These are phyloP conservation scores for Watsonalla binaria DNA, from an alignment of 2,888 invertebrate species.

Conservation along the genomic window DNA sequence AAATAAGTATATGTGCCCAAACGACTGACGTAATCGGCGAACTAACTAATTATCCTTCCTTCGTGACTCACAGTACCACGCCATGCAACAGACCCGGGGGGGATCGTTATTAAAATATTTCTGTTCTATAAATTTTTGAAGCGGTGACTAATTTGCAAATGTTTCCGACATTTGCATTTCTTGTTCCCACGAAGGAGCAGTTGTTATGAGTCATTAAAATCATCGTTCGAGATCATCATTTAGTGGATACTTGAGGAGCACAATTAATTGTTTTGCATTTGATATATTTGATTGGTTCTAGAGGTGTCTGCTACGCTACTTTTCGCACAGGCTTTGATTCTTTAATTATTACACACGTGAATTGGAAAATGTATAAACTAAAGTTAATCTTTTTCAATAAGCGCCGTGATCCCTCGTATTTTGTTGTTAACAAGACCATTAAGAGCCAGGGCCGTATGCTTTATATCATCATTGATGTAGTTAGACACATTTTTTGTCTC, in stretches of 20 bases:
- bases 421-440: constrained; percentile 43
- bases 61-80: constrained; percentile 46
- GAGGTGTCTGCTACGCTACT: too few relatives aligned
- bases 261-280: too few relatives aligned
- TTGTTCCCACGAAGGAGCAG: constrained; percentile 2
- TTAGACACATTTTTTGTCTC: constrained; percentile 46
- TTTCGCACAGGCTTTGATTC: too few relatives aligned
- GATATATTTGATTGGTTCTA: too few relatives aligned
- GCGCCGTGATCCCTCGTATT: constrained; percentile 19
- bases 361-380: too few relatives aligned
- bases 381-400: too few relatives aligned
- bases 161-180: constrained; percentile 34
- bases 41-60: constrained; percentile 48
- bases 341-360: too few relatives aligned
- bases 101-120: constrained; percentile 37
- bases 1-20: constrained; percentile 8
- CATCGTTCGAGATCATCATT: too few relatives aligned
- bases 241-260: too few relatives aligned
- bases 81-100: constrained; percentile 24
- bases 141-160: constrained; percentile 48
- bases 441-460: constrained; percentile 33
- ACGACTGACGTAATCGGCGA: constrained; percentile 54
- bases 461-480: constrained; percentile 34
- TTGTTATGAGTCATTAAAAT: neutral
- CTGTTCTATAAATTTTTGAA: constrained; percentile 51